phyloP scores from a whole-genome alignment of 2,113 vertebrate genomes.

The Trichomycterus rosablanca region DNA sequence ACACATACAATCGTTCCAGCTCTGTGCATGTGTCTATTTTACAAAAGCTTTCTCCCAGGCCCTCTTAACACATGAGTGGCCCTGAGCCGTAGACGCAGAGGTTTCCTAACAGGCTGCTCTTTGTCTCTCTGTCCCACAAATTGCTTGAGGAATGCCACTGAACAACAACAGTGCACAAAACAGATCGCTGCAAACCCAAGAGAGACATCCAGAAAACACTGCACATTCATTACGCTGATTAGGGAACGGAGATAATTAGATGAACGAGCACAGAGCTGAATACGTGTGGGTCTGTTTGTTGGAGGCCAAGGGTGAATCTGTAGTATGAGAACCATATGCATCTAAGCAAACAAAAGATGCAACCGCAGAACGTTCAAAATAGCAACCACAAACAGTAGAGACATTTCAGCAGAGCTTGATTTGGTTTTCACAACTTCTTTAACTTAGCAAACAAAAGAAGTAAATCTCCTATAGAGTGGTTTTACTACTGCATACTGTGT shows the following conservation, averaged over 20 bases:
- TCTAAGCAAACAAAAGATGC: too few species aligned
- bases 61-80: conserved; percentile 42
- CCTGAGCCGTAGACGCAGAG: conserved; percentile 73
- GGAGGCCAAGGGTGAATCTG: not conserved
- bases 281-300: conserved; percentile 22
- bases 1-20: too few species aligned
- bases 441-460: not conserved
- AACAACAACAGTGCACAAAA: conserved; percentile 40
- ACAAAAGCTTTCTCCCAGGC: conserved; percentile 25
- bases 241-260: conserved; percentile 53
- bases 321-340: conserved; percentile 17
- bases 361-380: conserved; percentile 8
- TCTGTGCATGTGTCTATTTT: conserved; percentile 21
- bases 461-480: not conserved
- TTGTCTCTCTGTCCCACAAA: conserved; percentile 76
- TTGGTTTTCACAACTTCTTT: not conserved
- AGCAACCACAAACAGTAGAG: not conserved
- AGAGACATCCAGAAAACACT: conserved; percentile 43
- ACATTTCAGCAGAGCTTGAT: too few species aligned
- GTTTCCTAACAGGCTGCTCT: conserved; percentile 75
- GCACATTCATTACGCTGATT: conserved; percentile 57
- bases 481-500: too few species aligned
- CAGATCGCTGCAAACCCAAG: conserved; percentile 47
- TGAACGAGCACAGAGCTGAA: conserved; percentile 45
- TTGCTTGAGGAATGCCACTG: conserved; percentile 64